Evolutionary conservation across 2,888 invertebrate genomes (phyloP), one percentile per base, ranked within the genome.

Genomic region (Chalcis sispes): DNA sequence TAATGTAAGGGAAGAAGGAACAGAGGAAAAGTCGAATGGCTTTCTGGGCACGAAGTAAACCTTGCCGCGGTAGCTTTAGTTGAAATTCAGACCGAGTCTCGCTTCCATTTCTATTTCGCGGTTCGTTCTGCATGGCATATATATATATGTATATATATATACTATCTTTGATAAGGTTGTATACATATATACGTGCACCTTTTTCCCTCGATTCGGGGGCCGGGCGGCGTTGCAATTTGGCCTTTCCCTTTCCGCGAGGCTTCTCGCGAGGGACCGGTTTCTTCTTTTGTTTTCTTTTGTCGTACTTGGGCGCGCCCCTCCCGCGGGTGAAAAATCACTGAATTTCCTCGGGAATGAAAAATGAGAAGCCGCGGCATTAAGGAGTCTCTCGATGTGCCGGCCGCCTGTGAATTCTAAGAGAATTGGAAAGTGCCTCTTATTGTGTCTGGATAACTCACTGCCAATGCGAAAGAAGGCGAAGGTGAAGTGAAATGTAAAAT

Each of bases 41-140:
- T 87, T 87, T 86, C 87, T 85, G 80, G 80, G 85, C 87, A 87
- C 86, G 87, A 86, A 83, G 81, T 79, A 77, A 42, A 42, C 65
- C 58, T 20, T 56, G 42, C 42, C 79, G 75, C 48, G 78, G 77
- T 8, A 13, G 29, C 42, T 18, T 32, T 64, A 87, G 87, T 88
- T 88, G 87, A 87, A 87, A 88, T 88, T 88, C 88, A 86, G 83
- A 80, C 81, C 84, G 85, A 82, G 86, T 84, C 84, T 82, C 85
- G 84, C 87, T 88, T 87, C 88, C 88, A 87, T 88, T 88, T 88
- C 88, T 86, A 88, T 86, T 85, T 84, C 82, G 80, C 81, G 79
- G 65, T 50, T 69, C 50, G 13, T 23, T 20, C 65, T n/a, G n/a
- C n/a, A n/a, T n/a, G n/a, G n/a, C n/a, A n/a, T n/a, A n/a, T n/a